Base-by-base conservation (phyloP, 2,113 vertebrate genomes). In the Myiozetetes cayanensis region DNA sequence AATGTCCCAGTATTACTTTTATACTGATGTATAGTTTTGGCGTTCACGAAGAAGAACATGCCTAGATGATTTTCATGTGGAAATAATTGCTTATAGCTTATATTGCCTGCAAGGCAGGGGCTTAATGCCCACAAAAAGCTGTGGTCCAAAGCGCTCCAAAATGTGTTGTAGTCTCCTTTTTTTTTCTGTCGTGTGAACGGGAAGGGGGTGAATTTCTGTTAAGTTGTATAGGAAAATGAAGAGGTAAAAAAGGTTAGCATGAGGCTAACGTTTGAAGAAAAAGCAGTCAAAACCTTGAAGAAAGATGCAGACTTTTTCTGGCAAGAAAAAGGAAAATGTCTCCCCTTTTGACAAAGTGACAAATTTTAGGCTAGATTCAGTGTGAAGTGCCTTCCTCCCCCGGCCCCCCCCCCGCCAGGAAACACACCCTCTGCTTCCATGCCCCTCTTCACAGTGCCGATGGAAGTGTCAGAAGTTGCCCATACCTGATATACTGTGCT, bases 61-160 rank as follows among this genome's bases (percentile, higher is more conserved):
- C 37, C 23, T 21, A 1, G 2, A 12, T 7, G 46, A 12, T 59
- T 66, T 66, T 35, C 8, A 0, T 1, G 2, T 4, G 43, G 55
- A 37, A 65, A 14, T 35, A 41, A 12, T 27, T 10, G 11, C 23
- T 20, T 1, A 41, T 14, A 25, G n/a, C 14, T 65, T 16, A 2
- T 0, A 2, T 30, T 43, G 30, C 47, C 33, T 30, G 8, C 20
- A 1, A 10, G 37, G 37, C 28, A 14, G 55, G 50, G 23, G 24
- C 41, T 79, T 68, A 24, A 16, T 52, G 33, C 15, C 27, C 7
- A 0, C 9, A 6, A 14, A 62, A 50, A 75, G 18, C 58, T 14
- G 3, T 2, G 14, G 28, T 61, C 24, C 19, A 8, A 8, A 52
- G 55, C 18, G 8, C 49, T 61, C 24, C 19, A 8, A 8, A 52